These are phyloP conservation scores for Pammene fasciana DNA, from an alignment of 2,888 invertebrate genomes.

Conservation along the genomic window DNA sequence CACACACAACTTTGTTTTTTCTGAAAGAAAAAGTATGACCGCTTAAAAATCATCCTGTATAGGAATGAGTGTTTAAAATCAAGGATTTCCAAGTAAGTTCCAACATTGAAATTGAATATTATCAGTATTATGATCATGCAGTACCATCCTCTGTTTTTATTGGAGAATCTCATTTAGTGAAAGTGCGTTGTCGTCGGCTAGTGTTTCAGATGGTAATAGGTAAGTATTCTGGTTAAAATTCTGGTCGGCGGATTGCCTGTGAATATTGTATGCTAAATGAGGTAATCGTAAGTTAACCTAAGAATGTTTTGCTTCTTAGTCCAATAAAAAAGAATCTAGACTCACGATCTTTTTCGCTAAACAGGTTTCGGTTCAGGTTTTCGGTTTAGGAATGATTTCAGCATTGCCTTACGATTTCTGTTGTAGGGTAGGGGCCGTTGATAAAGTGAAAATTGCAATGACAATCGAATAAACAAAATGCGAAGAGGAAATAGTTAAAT, in stretches of 20 bases:
- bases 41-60: background rate
- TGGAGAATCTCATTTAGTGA: conserved; percentile 18
- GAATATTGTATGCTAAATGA: conserved; percentile 25
- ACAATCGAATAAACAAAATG: too few relatives aligned
- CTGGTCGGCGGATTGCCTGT: background rate
- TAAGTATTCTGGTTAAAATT: conserved; percentile 2
- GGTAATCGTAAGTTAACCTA: background rate
- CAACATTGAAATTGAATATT: conserved; percentile 24
- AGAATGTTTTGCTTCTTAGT: background rate
- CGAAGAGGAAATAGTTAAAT: too few relatives aligned
- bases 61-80: background rate
- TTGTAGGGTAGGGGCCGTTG: too few relatives aligned
- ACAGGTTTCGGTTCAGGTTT: too few relatives aligned
- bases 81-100: conserved; percentile 7
- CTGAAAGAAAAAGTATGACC: too few relatives aligned
- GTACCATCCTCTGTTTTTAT: conserved; percentile 15
- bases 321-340: too few relatives aligned
- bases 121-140: background rate
- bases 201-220: conserved; percentile 19
- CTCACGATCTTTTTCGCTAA: too few relatives aligned
- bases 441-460: too few relatives aligned
- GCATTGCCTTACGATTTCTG: too few relatives aligned
- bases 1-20: too few relatives aligned
- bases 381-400: too few relatives aligned
- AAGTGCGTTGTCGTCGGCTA: conserved; percentile 12